Evolutionary conservation across 2,888 invertebrate species (phyloP).

Genomic region (Operophtera brumata): DNA sequence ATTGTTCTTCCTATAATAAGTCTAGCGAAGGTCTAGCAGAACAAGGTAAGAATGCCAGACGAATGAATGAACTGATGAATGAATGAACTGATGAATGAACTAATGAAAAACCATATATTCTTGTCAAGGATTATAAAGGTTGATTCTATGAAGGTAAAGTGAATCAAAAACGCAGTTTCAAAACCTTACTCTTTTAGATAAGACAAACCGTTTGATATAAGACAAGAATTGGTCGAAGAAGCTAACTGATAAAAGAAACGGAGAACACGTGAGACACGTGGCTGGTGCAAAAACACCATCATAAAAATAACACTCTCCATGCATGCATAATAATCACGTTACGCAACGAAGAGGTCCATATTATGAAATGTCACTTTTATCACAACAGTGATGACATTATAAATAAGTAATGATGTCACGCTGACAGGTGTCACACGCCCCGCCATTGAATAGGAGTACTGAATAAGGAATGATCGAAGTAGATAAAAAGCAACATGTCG

Average conservation of each 20-base stretch:
- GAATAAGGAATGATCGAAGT: constrained; percentile 11
- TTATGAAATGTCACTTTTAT: constrained; percentile 33
- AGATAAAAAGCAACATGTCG: background rate
- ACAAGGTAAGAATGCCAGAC: background rate
- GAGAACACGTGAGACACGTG: constrained; percentile 6
- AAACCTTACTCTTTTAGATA: no score
- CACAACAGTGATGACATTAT: constrained; percentile 33
- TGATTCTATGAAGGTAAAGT: no score
- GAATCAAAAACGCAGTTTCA: no score
- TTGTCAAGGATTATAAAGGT: no score
- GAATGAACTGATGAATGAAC: background rate
- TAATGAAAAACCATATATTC: background rate
- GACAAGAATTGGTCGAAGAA: no score
- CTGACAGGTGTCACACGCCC: constrained; percentile 35
- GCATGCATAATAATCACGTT: constrained; percentile 13
- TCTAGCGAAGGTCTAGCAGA: constrained; percentile 29
- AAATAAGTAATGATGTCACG: constrained; percentile 30
- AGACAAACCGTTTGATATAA: no score
- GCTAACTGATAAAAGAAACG: no score
- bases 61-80: background rate
- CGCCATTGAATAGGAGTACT: constrained; percentile 18
- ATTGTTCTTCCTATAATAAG: constrained; percentile 18
- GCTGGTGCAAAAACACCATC: constrained; percentile 2
- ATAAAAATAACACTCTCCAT: background rate
- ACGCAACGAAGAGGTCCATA: constrained; percentile 24